These are phyloP conservation scores for Sebastes matsubarae DNA, from an alignment of 2,797 vertebrate species.

Conservation along the genomic window DNA sequence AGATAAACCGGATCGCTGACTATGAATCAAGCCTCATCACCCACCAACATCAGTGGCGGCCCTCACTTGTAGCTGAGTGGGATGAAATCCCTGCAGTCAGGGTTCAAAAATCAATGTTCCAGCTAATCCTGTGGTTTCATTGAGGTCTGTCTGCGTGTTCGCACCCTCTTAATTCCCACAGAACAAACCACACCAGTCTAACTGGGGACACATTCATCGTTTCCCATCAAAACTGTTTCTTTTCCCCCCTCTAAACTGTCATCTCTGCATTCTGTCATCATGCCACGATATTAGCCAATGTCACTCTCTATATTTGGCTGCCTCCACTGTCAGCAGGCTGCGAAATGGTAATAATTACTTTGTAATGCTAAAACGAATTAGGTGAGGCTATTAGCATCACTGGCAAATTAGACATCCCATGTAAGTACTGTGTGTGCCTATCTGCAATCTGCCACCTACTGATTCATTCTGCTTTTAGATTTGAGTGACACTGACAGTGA, in stretches of 20 bases:
- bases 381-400: slow-evolving; percentile 28
- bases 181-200: background rate
- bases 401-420: slow-evolving; percentile 28
- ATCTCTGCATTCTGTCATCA: background rate
- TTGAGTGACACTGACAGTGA: slow-evolving; percentile 59
- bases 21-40: background rate
- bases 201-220: background rate
- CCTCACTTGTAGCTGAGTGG: background rate
- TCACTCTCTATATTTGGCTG: slow-evolving; percentile 19
- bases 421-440: slow-evolving; percentile 16
- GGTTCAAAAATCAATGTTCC: background rate
- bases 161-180: background rate
- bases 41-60: background rate
- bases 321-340: slow-evolving; percentile 19
- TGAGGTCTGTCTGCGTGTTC: background rate
- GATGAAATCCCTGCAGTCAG: background rate
- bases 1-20: background rate
- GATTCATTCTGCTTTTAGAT: slow-evolving; percentile 42
- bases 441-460: slow-evolving; percentile 51
- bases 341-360: slow-evolving; percentile 41
- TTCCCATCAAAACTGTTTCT: background rate
- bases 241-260: background rate
- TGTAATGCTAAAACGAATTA: slow-evolving; percentile 33
- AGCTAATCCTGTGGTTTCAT: background rate
- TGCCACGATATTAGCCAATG: slow-evolving; percentile 8